These are phyloP conservation scores for Trichopria drosophilae DNA, from an alignment of 2,888 invertebrate genomes.

Conservation along the genomic window DNA sequence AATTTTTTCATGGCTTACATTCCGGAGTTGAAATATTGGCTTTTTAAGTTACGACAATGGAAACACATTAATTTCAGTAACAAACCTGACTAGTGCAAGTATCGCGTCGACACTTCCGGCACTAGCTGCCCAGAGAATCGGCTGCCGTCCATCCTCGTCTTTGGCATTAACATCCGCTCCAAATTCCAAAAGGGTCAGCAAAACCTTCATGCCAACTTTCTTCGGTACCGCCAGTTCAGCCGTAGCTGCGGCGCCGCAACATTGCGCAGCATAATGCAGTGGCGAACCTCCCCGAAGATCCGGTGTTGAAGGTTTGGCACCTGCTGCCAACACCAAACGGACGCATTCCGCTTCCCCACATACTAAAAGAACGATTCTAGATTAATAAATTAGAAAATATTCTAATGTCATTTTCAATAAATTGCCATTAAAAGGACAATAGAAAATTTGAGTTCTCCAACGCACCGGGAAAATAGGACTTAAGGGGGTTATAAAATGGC, in stretches of 20 bases:
- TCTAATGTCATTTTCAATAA: constrained; percentile 4
- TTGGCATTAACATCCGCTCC: constrained; percentile 81
- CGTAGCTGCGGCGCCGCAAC: constrained; percentile 80
- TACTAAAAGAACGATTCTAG: constrained; percentile 64
- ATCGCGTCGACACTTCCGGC: constrained; percentile 94
- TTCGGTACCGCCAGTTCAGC: constrained; percentile 55
- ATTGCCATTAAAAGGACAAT: background rate
- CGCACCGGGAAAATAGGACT: constrained; percentile 1
- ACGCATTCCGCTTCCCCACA: constrained; percentile 91
- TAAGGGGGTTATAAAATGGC: background rate
- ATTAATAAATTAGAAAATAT: constrained; percentile 25
- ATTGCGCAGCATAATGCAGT: constrained; percentile 95
- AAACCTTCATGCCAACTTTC: constrained; percentile 75
- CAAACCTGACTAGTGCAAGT: constrained; percentile 75
- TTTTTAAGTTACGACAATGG: too few relatives aligned
- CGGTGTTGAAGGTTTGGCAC: constrained; percentile 83
- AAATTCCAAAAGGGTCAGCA: constrained; percentile 75
- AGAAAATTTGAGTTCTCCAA: background rate
- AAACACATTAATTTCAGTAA: too few relatives aligned
- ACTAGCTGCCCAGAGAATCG: constrained; percentile 96
- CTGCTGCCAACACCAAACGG: constrained; percentile 79
- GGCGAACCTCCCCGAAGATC: constrained; percentile 96
- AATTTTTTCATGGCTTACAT: too few relatives aligned
- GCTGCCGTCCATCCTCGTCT: constrained; percentile 92
- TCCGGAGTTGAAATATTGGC: too few relatives aligned